Conservation (phyloP, 2,888 invertebrate species). For the Tetramorium bicarinatum region DNA sequence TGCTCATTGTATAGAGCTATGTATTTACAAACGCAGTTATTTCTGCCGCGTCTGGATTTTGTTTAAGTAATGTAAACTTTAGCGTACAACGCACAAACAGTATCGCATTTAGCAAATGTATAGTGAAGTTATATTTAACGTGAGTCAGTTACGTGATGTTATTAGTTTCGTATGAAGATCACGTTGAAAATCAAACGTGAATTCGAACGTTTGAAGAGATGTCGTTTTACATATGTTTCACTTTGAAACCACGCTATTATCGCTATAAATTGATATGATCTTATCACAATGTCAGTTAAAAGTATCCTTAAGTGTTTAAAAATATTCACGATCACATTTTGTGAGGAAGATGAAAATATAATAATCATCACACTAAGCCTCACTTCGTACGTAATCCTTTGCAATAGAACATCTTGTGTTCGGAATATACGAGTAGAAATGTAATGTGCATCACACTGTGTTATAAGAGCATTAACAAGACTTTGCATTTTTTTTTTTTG, state of each 20-base stretch:
- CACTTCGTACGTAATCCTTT: neutral
- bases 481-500: neutral
- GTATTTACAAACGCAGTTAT: slow-evolving; percentile 35
- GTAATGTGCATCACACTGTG: neutral
- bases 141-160: slow-evolving; percentile 10
- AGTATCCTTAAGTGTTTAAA: neutral
- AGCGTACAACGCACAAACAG: slow-evolving; percentile 8
- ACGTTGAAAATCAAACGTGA: slow-evolving; percentile 4
- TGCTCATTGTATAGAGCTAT: neutral
- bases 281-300: slow-evolving; percentile 40
- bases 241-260: neutral
- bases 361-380: neutral
- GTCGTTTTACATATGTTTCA: neutral
- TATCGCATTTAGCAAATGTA: slow-evolving; percentile 29
- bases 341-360: neutral
- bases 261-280: slow-evolving; percentile 14
- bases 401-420: neutral
- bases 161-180: slow-evolving; percentile 23
- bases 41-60: slow-evolving; percentile 24
- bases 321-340: slow-evolving; percentile 20
- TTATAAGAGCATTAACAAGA: neutral
- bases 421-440: neutral
- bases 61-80: slow-evolving; percentile 22
- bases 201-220: neutral
- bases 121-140: slow-evolving; percentile 49